Evolutionary conservation across 2,888 invertebrate genomes (phyloP).

Genomic region (Anagyrus pseudococci): DNA sequence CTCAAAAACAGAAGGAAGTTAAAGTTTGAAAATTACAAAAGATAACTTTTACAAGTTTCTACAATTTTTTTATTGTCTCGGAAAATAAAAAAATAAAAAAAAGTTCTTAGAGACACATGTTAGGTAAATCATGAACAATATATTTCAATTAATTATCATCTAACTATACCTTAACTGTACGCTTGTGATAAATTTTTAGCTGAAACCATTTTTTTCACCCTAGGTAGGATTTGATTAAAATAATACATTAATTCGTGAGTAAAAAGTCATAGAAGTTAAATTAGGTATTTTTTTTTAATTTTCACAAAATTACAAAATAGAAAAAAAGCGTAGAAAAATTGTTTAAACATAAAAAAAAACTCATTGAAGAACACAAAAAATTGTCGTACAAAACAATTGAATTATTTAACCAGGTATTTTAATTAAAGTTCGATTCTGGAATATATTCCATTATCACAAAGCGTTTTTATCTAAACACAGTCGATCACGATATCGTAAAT

Average conservation of each 20-base stretch:
- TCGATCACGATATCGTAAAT: slow-evolving; percentile 28
- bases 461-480: slow-evolving; percentile 34
- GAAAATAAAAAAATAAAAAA: slow-evolving; percentile 1
- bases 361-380: slow-evolving; percentile 8
- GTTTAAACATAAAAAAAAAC: neutral
- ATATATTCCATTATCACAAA: slow-evolving; percentile 30
- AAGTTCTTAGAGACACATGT: slow-evolving; percentile 9
- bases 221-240: no score
- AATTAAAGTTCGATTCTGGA: slow-evolving; percentile 5
- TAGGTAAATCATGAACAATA: slow-evolving; percentile 28
- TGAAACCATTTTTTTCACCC: no score
- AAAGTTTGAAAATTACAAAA: slow-evolving; percentile 11
- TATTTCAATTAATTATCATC: slow-evolving; percentile 34
- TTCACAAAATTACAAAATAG: slow-evolving; percentile 1
- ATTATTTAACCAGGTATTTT: no score
- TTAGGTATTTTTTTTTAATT: neutral
- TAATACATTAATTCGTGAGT: slow-evolving; percentile 12
- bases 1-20: slow-evolving; percentile 23
- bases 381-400: slow-evolving; percentile 8
- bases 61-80: neutral
- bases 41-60: neutral
- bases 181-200: slow-evolving; percentile 28
- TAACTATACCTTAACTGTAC: slow-evolving; percentile 32
- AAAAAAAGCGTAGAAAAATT: neutral
- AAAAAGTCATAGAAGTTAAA: slow-evolving; percentile 1